Percentiles rank a stretch among this genome's conserved stretches.
Evolutionary conservation across 1,140 invertebrate species (phyloP).

Genomic region (Condylostylus longicornis): DNA sequence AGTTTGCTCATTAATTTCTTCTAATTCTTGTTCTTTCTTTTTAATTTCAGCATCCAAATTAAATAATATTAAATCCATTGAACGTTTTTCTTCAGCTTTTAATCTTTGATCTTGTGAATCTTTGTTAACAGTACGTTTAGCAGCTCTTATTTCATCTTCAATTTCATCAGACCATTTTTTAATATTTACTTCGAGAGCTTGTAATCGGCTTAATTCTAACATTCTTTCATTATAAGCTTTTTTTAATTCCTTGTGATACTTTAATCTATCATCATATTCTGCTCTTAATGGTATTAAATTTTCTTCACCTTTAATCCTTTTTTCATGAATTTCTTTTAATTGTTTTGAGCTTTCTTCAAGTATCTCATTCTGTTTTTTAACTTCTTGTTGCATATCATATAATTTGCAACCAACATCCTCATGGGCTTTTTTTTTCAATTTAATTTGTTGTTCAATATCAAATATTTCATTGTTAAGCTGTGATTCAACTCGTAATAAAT

Average conservation of each 20-base stretch:
- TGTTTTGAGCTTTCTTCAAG: conserved; percentile 35
- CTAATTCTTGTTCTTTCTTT: conserved; percentile 36
- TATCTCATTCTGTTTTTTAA: conserved; percentile 34
- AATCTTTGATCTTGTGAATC: conserved; percentile 33
- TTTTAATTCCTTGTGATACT: conserved; percentile 29
- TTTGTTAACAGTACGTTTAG: conserved; percentile 37
- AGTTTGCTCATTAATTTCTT: conserved; percentile 33
- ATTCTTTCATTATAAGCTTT: conserved; percentile 26
- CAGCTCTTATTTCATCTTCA: conserved; percentile 33
- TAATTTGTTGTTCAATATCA: conserved; percentile 36
- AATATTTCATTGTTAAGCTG: conserved; percentile 40
- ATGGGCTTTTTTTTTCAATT: conserved; percentile 30
- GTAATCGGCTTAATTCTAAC: conserved; percentile 32
- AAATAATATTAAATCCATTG: conserved; percentile 38
- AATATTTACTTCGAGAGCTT: conserved; percentile 32
- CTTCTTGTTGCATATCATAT: conserved; percentile 37
- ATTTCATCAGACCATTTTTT: conserved; percentile 37
- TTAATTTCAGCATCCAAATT: conserved; percentile 37
- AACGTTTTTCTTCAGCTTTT: conserved; percentile 35
- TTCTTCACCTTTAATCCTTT: conserved; percentile 30
- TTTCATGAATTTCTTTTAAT: conserved; percentile 29
- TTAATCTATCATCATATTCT: conserved; percentile 25
- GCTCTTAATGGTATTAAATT: conserved; percentile 23
- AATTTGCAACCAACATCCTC: conserved; percentile 33
- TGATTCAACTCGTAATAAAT: conserved; percentile 39